A percentile compares a stretch with the other conserved stretches of the same genome.
Evolutionary conservation across 2,888 invertebrate species (phyloP).

Genomic region (Orchesella flavescens): DNA sequence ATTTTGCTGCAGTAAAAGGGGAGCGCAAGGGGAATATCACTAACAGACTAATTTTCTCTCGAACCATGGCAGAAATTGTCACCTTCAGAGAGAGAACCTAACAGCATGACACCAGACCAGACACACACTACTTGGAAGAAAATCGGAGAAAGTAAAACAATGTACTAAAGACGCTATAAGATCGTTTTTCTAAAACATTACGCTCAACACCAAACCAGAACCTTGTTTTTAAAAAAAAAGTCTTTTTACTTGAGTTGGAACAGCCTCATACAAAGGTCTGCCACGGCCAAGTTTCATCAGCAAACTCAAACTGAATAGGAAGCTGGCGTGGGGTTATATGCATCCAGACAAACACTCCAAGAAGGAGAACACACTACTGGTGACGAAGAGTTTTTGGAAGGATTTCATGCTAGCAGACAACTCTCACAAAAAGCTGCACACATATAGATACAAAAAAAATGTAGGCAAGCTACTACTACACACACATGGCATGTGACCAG

Average conservation of each 20-base stretch:
- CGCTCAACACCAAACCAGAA: too few species aligned
- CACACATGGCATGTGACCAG: neutral
- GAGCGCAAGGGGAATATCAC: neutral
- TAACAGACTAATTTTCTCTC: too few species aligned
- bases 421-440: neutral
- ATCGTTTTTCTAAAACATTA: too few species aligned
- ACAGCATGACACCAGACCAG: constrained; percentile 15
- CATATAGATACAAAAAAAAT: neutral
- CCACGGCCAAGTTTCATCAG: constrained; percentile 59
- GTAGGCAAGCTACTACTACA: constrained; percentile 6
- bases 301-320: constrained; percentile 38
- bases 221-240: too few species aligned
- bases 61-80: constrained; percentile 23
- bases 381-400: constrained; percentile 11
- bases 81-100: constrained; percentile 41
- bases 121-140: too few species aligned
- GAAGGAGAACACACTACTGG: neutral
- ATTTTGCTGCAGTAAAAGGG: constrained; percentile 3
- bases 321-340: constrained; percentile 53
- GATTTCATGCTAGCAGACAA: constrained; percentile 32
- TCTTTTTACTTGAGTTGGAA: too few species aligned
- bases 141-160: too few species aligned
- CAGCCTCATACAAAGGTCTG: constrained; percentile 23
- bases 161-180: too few species aligned
- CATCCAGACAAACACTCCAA: neutral